Percentiles rank a stretch among this genome's conserved stretches.
Evolutionary conservation across 2,113 vertebrate genomes (phyloP).

Genomic region (Laticauda colubrina): DNA sequence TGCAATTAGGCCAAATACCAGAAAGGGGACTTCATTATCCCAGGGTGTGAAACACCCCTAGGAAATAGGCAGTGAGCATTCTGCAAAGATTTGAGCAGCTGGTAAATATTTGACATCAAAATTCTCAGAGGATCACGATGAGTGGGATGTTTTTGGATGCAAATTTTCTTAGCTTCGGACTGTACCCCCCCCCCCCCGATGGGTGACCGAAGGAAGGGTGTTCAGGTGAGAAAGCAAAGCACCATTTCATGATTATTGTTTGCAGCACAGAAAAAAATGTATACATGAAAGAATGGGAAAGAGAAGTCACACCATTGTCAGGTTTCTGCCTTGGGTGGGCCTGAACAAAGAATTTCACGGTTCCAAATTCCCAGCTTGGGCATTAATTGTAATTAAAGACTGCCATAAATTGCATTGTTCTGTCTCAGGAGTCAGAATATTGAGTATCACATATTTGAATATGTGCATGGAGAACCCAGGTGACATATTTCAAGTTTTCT

Average conservation of each 20-base stretch:
- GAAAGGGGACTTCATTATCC: not conserved
- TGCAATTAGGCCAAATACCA: not conserved
- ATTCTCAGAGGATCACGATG: not conserved
- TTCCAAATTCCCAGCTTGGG: not conserved
- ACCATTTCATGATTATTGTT: not conserved
- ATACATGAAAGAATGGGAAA: not conserved
- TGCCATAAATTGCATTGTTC: slow-evolving; percentile 28
- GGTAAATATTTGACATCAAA: not conserved
- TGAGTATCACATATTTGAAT: not conserved
- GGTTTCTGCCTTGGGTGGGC: not conserved
- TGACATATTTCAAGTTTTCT: not conserved
- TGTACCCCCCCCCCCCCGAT: not conserved
- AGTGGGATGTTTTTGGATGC: not conserved
- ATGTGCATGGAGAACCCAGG: not conserved
- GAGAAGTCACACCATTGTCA: not conserved
- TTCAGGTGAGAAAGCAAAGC: not conserved
- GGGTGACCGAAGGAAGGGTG: too few relatives aligned
- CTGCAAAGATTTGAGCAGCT: not conserved
- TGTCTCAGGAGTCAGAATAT: not conserved
- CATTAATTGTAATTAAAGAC: not conserved
- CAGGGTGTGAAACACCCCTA: not conserved
- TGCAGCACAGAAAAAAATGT: not conserved
- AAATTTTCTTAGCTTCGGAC: not conserved
- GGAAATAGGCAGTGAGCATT: not conserved
- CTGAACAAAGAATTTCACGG: not conserved